A percentile compares a stretch with the other conserved stretches of the same genome.
Conservation (phyloP, 2,888 invertebrate species). For the Eristalis arbustorum region DNA sequence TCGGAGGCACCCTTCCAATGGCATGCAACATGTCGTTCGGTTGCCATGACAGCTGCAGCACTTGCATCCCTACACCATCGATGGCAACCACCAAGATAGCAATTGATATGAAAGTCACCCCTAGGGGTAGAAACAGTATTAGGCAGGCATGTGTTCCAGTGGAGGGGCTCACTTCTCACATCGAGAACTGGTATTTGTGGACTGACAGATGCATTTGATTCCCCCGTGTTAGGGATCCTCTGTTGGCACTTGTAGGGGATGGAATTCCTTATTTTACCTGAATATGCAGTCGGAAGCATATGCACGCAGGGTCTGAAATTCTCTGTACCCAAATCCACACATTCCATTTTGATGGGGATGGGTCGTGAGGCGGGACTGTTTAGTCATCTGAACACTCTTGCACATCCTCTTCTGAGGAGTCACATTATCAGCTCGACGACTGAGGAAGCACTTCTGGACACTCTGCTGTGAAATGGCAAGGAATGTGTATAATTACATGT, state of each 20-base stretch:
- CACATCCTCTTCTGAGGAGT: not conserved
- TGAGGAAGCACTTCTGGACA: no score
- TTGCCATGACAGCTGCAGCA: conserved; percentile 48
- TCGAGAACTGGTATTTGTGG: conserved; percentile 10
- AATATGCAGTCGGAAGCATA: not conserved
- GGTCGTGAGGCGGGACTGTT: not conserved
- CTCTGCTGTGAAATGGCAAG: no score
- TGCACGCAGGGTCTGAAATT: not conserved
- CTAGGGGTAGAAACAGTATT: conserved; percentile 22
- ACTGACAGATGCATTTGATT: conserved; percentile 35
- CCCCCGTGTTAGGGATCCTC: conserved; percentile 5
- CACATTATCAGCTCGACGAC: no score
- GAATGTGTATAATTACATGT: no score
- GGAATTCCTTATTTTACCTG: conserved; percentile 12
- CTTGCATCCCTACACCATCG: conserved; percentile 36
- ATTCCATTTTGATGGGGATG: no score
- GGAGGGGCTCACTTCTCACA: conserved; percentile 34
- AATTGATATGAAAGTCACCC: conserved; percentile 26
- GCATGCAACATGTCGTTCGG: conserved; percentile 34
- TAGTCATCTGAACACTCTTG: not conserved
- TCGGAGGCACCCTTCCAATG: not conserved
- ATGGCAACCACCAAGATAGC: conserved; percentile 14
- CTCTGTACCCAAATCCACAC: not conserved
- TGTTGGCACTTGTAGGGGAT: not conserved
- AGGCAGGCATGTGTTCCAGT: conserved; percentile 20